Conservation (phyloP, 2,113 vertebrate species). For the Pteronura brasiliensis region DNA sequence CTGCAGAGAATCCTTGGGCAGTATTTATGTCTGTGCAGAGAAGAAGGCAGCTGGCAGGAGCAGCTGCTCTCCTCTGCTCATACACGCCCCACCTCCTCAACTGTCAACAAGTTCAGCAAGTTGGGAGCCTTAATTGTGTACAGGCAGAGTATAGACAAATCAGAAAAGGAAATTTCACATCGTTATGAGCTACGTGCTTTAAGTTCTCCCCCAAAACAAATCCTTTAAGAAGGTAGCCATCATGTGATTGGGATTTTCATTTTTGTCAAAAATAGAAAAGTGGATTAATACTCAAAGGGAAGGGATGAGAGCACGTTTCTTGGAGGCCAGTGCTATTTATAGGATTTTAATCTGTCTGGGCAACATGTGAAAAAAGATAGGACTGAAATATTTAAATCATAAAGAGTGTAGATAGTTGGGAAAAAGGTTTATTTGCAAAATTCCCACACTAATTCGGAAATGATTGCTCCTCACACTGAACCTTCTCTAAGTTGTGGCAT, state of each 20-base stretch:
- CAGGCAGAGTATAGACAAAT: background rate
- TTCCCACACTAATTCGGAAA: background rate
- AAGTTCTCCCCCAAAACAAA: background rate
- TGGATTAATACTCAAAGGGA: background rate
- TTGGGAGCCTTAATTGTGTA: background rate
- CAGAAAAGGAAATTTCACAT: background rate
- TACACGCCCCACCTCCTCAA: background rate
- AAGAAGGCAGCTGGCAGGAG: background rate
- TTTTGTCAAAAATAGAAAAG: background rate
- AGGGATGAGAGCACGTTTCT: background rate
- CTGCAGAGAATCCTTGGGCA: background rate
- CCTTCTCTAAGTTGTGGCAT: background rate
- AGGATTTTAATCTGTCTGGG: constrained; percentile 24
- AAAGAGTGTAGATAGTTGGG: background rate
- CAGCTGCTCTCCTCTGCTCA: constrained; percentile 11
- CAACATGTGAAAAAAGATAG: background rate
- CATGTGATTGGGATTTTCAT: background rate
- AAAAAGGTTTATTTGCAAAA: constrained; percentile 28
- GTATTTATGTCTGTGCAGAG: background rate
- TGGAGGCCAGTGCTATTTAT: background rate
- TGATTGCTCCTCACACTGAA: background rate
- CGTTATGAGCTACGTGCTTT: background rate
- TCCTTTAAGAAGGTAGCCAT: background rate
- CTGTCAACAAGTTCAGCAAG: background rate
- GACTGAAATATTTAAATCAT: background rate